phyloP scores from a whole-genome alignment of 2,113 vertebrate genomes.

The Saccopteryx leptura region DNA sequence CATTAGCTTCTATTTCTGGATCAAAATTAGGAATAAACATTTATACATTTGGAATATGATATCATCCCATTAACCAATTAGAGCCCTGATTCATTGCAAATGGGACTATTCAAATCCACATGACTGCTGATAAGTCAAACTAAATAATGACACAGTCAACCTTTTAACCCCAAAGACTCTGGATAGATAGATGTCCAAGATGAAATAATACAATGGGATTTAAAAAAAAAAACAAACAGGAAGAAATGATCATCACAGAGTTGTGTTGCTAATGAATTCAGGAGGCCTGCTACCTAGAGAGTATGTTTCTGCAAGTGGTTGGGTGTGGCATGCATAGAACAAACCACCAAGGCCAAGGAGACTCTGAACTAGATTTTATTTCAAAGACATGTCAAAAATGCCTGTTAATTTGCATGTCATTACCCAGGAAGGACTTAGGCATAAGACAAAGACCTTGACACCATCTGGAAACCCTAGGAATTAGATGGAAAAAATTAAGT shows the following conservation, averaged over 20 bases:
- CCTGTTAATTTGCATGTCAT: neutral
- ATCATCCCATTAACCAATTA: neutral
- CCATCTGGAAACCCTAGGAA: neutral
- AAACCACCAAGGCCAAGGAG: neutral
- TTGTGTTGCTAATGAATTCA: neutral
- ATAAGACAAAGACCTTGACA: neutral
- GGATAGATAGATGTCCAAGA: neutral
- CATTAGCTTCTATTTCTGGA: conserved; percentile 44
- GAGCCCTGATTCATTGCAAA: neutral
- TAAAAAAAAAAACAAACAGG: neutral
- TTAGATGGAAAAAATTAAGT: neutral
- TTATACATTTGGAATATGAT: conserved; percentile 7
- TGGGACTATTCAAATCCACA: conserved; percentile 48
- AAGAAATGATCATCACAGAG: neutral
- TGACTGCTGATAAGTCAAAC: neutral
- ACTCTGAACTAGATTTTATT: conserved; percentile 28
- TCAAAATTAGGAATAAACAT: conserved; percentile 40
- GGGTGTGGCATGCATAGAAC: neutral
- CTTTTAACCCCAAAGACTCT: neutral
- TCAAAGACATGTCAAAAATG: conserved; percentile 29
- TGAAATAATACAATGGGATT: neutral
- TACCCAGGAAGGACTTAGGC: neutral
- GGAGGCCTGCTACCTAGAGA: neutral
- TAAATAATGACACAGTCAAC: neutral
- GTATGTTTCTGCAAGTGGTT: neutral